Evolutionary conservation across 1,140 invertebrate genomes (phyloP).

Genomic region (Venturia canescens): DNA sequence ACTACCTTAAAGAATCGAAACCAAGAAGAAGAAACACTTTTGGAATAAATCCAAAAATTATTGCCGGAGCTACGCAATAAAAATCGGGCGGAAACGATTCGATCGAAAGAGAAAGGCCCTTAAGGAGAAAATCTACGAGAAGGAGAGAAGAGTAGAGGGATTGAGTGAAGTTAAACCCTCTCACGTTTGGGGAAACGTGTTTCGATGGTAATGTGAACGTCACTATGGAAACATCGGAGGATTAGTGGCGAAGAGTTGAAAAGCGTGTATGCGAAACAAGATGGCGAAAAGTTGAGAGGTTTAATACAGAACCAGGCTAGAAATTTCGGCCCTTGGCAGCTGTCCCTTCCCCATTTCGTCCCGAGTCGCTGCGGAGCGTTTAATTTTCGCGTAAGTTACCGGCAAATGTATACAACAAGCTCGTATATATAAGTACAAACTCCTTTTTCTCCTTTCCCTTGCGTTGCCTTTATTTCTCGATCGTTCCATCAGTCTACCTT

Average conservation of each 20-base stretch:
- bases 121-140: neutral
- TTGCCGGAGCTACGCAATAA: no score
- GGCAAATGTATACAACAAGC: no score
- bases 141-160: neutral
- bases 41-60: no score
- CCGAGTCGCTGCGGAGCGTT: neutral
- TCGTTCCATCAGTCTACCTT: slow-evolving; percentile 10
- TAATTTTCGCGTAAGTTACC: neutral
- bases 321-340: neutral
- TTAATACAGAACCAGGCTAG: neutral
- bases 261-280: neutral
- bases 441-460: neutral
- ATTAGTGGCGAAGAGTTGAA: slow-evolving; percentile 27
- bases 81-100: neutral
- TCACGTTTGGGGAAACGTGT: neutral
- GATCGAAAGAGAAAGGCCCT: neutral
- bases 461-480: slow-evolving; percentile 39
- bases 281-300: neutral
- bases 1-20: no score
- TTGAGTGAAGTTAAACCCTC: neutral
- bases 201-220: slow-evolving; percentile 46
- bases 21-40: no score
- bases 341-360: slow-evolving; percentile 2
- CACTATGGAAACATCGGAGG: slow-evolving; percentile 35
- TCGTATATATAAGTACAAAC: neutral